These are phyloP conservation scores for Aphaenogaster rudis DNA, from an alignment of 1,140 invertebrate genomes.

Conservation along the genomic window DNA sequence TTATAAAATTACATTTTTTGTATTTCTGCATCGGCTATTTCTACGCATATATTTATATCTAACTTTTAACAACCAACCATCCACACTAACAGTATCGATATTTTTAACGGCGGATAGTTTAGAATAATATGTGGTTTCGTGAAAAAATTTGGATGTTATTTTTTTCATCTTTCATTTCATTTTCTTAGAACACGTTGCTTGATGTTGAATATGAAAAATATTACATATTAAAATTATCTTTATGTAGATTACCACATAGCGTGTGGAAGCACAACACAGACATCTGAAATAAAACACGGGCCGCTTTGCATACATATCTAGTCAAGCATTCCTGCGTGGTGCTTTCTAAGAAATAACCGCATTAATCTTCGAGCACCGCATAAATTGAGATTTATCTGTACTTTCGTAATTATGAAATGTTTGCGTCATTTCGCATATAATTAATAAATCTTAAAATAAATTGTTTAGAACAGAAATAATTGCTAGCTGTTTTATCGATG, in stretches of 20 bases:
- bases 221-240: conserved; percentile 58
- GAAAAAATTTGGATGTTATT: background rate
- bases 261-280: conserved; percentile 34
- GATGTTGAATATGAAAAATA: conserved; percentile 39
- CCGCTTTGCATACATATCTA: conserved; percentile 54
- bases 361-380: conserved; percentile 36
- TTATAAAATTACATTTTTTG: background rate
- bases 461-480: background rate
- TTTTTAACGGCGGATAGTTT: background rate
- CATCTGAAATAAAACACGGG: conserved; percentile 42
- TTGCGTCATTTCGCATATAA: background rate
- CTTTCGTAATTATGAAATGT: conserved; percentile 31
- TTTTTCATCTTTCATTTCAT: background rate
- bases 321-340: conserved; percentile 30
- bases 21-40: background rate
- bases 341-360: conserved; percentile 48
- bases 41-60: background rate
- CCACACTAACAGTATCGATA: background rate
- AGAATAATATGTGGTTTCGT: background rate
- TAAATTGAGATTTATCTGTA: conserved; percentile 54
- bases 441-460: conserved; percentile 15
- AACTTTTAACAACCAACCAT: background rate
- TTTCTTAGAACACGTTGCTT: background rate
- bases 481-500: no score
- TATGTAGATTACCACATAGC: conserved; percentile 52